phyloP scores from a whole-genome alignment of 2,797 vertebrate genomes.

The Chiloscyllium punctatum region DNA sequence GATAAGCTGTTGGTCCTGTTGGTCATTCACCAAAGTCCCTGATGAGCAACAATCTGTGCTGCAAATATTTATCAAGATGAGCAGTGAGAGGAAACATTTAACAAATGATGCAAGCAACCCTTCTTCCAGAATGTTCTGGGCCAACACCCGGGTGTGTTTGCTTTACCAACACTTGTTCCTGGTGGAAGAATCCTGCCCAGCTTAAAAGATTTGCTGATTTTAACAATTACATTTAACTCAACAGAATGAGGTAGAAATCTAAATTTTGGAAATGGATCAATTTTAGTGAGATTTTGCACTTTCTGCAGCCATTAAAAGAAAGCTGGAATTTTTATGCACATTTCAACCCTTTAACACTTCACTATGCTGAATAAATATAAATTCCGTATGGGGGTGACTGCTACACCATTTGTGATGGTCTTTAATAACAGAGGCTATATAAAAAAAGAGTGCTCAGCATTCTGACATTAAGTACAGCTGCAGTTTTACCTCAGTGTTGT shows the following conservation, averaged over 20 bases:
- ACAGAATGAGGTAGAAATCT: neutral
- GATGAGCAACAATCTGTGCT: neutral
- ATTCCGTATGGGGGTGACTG: neutral
- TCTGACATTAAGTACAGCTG: neutral
- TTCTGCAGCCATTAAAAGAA: neutral
- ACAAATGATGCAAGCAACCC: neutral
- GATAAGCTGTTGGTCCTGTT: neutral
- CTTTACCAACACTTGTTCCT: neutral
- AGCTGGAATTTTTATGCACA: neutral
- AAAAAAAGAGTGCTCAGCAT: neutral
- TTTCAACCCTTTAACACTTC: neutral
- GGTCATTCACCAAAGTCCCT: neutral
- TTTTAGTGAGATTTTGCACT: neutral
- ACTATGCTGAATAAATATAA: neutral
- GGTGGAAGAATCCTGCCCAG: neutral
- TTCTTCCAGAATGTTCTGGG: neutral
- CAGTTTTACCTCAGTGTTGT: neutral
- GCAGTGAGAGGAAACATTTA: neutral
- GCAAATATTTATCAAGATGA: neutral
- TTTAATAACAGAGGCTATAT: neutral
- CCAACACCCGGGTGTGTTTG: neutral
- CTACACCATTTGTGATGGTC: neutral
- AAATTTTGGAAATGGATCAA: neutral
- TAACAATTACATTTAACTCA: neutral
- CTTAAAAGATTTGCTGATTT: neutral